A percentile compares a stretch with the other conserved stretches of the same genome.
These are phyloP conservation scores for Paradoxurus hermaphroditus DNA, from an alignment of 2,113 vertebrate species.

Conservation along the genomic window DNA sequence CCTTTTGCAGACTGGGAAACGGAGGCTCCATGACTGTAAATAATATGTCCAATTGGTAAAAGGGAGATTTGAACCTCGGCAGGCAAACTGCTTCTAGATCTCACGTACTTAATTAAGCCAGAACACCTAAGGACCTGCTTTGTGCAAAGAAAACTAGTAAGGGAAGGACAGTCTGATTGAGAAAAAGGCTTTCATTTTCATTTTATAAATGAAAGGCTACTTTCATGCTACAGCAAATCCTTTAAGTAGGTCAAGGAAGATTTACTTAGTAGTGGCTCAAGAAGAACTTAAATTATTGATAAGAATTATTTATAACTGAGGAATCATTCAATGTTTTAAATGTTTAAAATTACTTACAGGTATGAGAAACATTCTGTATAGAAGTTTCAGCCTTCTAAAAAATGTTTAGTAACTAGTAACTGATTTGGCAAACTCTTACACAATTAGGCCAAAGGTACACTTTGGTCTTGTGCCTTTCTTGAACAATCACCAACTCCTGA, in stretches of 20 bases:
- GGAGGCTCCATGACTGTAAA: neutral
- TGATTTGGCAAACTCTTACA: constrained; percentile 46
- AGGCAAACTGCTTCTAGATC: neutral
- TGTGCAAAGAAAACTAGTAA: neutral
- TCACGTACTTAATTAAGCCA: neutral
- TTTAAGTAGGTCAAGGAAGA: constrained; percentile 45
- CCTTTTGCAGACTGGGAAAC: neutral
- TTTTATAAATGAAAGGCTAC: constrained; percentile 12
- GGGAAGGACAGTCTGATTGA: neutral
- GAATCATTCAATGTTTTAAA: constrained; percentile 20
- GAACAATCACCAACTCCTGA: neutral
- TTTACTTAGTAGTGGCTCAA: constrained; percentile 1
- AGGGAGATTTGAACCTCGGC: neutral
- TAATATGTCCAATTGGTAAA: neutral
- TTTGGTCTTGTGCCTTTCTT: neutral
- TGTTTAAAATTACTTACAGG: neutral
- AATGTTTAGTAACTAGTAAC: constrained; percentile 11
- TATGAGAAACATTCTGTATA: neutral
- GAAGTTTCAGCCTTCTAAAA: constrained; percentile 31
- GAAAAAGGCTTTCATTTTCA: constrained; percentile 11
- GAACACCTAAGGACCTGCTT: neutral
- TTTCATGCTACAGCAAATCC: neutral
- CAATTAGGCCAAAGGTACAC: constrained; percentile 46
- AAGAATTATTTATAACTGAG: constrained; percentile 55
- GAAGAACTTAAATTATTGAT: neutral